phyloP scores from a whole-genome alignment of 2,888 invertebrate genomes.

The Zaprionus obscuricornis region DNA sequence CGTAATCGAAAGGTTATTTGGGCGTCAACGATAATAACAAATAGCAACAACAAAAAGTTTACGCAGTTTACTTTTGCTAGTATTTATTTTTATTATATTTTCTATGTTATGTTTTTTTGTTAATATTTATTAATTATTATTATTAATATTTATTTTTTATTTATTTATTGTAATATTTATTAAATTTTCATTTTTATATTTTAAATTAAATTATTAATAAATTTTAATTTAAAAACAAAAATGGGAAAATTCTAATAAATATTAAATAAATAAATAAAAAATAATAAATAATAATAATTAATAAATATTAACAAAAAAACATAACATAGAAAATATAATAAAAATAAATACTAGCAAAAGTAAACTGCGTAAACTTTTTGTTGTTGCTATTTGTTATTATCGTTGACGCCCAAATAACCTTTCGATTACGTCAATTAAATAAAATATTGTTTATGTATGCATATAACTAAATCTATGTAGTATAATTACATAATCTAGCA shows the following conservation, averaged over 20 bases:
- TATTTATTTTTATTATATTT: too few species aligned
- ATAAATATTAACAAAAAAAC: neutral
- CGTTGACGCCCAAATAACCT: conserved; percentile 62
- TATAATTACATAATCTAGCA: conserved; percentile 56
- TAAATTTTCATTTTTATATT: neutral
- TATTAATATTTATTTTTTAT: neutral
- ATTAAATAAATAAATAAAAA: neutral
- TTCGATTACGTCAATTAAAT: conserved; percentile 69
- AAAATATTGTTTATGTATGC: conserved; percentile 43
- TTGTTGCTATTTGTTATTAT: conserved; percentile 25
- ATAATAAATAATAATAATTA: neutral
- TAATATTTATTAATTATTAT: neutral
- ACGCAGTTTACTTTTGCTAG: too few species aligned
- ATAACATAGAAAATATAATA: too few species aligned
- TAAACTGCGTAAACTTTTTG: conserved; percentile 12
- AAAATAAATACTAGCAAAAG: too few species aligned
- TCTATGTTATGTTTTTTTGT: neutral
- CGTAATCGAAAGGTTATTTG: conserved; percentile 67
- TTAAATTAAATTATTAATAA: too few species aligned
- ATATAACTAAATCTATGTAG: conserved; percentile 5
- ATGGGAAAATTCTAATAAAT: too few species aligned
- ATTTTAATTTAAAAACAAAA: neutral
- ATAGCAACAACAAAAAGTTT: conserved; percentile 16
- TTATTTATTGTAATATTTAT: neutral
- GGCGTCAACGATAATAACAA: conserved; percentile 46